Evolutionary conservation across 2,888 invertebrate species (phyloP).

Genomic region (Thereva nobilitata): DNA sequence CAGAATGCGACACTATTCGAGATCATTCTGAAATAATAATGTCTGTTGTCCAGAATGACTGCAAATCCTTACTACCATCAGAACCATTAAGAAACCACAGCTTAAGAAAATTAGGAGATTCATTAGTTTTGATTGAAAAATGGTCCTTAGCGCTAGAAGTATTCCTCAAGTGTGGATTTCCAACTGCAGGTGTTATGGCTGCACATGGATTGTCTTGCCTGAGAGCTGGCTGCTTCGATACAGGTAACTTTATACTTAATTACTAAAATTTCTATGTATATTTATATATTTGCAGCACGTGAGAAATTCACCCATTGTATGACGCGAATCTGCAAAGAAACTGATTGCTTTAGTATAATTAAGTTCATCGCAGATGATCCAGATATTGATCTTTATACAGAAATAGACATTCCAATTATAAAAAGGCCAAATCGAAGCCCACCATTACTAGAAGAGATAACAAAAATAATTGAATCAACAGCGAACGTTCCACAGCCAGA

Average conservation of each 20-base stretch:
- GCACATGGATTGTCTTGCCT: conserved; percentile 87
- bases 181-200: conserved; percentile 77
- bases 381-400: conserved; percentile 9
- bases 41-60: conserved; percentile 62
- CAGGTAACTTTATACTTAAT: conserved; percentile 62
- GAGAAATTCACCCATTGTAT: conserved; percentile 56
- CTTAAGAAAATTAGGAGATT: conserved; percentile 72
- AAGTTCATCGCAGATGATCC: conserved; percentile 44
- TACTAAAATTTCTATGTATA: background rate
- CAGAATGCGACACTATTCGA: conserved; percentile 67
- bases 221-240: conserved; percentile 75
- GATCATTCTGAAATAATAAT: conserved; percentile 67
- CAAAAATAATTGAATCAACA: conserved; percentile 68
- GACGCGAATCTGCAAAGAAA: conserved; percentile 50
- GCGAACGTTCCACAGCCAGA: conserved; percentile 51
- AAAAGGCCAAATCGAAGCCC: conserved; percentile 66
- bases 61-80: conserved; percentile 55
- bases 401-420: conserved; percentile 45
- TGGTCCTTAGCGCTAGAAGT: conserved; percentile 83
- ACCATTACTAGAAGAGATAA: conserved; percentile 70
- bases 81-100: conserved; percentile 60
- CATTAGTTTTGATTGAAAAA: conserved; percentile 79
- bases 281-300: conserved; percentile 47
- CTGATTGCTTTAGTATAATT: conserved; percentile 47
- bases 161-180: conserved; percentile 83